A percentile compares a stretch with the other conserved stretches of the same genome.
These are phyloP conservation scores for Papilio dardanus DNA, from an alignment of 1,140 invertebrate species.

Conservation along the genomic window DNA sequence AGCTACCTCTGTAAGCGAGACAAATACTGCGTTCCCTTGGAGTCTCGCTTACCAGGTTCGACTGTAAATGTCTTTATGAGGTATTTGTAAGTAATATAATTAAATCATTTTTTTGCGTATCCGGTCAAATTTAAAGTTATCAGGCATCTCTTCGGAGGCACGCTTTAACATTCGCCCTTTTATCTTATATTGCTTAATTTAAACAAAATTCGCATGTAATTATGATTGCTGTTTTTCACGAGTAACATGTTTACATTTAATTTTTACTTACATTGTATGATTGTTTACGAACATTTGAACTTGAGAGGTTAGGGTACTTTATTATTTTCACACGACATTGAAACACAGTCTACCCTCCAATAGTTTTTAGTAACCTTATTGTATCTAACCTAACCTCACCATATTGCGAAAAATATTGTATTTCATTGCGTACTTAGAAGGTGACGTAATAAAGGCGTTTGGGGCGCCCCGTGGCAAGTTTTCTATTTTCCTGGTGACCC, in stretches of 20 bases:
- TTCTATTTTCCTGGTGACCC: too few relatives aligned
- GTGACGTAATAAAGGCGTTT: too few relatives aligned
- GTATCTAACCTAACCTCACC: too few relatives aligned
- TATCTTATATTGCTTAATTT: conserved; percentile 1
- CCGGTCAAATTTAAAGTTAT: background rate
- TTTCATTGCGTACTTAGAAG: too few relatives aligned
- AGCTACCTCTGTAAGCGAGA: too few relatives aligned
- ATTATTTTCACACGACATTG: background rate
- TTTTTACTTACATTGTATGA: background rate
- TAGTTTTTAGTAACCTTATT: background rate
- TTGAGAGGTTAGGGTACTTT: background rate
- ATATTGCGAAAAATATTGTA: too few relatives aligned
- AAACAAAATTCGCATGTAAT: conserved; percentile 13
- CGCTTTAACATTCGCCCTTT: background rate
- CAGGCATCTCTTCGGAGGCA: background rate
- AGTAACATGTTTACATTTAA: background rate
- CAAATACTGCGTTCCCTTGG: too few relatives aligned
- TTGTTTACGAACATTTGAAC: background rate
- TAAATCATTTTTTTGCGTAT: background rate
- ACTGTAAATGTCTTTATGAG: too few relatives aligned
- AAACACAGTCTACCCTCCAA: background rate
- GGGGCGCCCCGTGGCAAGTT: too few relatives aligned
- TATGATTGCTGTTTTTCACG: background rate
- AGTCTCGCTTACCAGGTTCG: too few relatives aligned
- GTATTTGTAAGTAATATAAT: too few relatives aligned